Conservation (phyloP, 1,140 invertebrate genomes). For the Drosophila kohkoa region DNA sequence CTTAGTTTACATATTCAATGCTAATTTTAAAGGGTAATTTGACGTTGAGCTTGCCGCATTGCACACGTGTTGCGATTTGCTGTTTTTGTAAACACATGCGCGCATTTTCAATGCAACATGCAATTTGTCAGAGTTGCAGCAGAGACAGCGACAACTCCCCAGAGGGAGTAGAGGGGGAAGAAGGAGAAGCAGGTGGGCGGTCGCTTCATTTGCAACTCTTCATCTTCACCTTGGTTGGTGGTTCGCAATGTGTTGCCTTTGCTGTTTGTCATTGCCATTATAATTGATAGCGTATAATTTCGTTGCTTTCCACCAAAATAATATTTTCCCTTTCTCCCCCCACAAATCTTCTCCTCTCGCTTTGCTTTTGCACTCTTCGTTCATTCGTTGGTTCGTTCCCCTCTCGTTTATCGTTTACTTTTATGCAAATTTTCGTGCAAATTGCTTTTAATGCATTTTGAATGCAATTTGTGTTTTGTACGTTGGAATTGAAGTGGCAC, state of each 20-base stretch:
- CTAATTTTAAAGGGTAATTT: slow-evolving; percentile 21
- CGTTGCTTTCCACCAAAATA: slow-evolving; percentile 48
- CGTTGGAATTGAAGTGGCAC: slow-evolving; percentile 80
- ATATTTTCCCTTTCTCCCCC: slow-evolving; percentile 12
- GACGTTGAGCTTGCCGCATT: background rate
- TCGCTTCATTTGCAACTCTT: slow-evolving; percentile 37
- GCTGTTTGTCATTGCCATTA: slow-evolving; percentile 82
- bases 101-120: slow-evolving; percentile 62
- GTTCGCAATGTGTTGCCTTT: slow-evolving; percentile 56
- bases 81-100: slow-evolving; percentile 50
- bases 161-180: too few species aligned
- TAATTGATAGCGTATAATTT: slow-evolving; percentile 82
- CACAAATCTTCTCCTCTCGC: slow-evolving; percentile 19
- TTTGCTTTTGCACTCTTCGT: background rate
- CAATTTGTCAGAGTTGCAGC: slow-evolving; percentile 57
- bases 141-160: slow-evolving; percentile 9
- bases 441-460: slow-evolving; percentile 83
- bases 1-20: too few species aligned
- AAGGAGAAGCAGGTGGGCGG: background rate
- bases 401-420: slow-evolving; percentile 50
- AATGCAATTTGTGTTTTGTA: slow-evolving; percentile 83
- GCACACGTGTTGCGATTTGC: slow-evolving; percentile 7
- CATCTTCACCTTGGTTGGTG: slow-evolving; percentile 67
- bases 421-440: slow-evolving; percentile 82
- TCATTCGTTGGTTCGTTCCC: slow-evolving; percentile 3